Evolutionary conservation across 2,797 vertebrate species (phyloP).

Genomic region (Delichon dasypus): DNA sequence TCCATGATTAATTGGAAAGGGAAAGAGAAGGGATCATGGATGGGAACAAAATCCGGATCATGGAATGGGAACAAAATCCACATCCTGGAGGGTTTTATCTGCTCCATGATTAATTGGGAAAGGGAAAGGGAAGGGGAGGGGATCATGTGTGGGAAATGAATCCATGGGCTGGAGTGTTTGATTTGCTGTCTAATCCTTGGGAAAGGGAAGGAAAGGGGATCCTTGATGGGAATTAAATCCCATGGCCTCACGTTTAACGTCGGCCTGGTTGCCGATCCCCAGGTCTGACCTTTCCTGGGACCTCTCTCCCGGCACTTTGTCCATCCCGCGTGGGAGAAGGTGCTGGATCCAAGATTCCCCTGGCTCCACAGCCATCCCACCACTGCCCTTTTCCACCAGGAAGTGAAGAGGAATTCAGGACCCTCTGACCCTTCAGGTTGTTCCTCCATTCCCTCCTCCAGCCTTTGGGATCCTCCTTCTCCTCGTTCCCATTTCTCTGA

Average conservation of each 20-base stretch:
- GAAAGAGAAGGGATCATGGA: not conserved
- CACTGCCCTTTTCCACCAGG: not conserved
- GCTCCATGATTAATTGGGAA: not conserved
- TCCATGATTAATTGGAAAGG: not conserved
- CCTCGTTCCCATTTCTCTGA: not conserved
- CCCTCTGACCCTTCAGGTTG: no score
- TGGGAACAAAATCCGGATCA: not conserved
- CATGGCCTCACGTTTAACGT: accelerated
- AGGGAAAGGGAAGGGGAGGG: no score
- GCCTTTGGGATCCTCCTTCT: not conserved
- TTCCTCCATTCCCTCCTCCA: not conserved
- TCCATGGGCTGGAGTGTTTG: not conserved
- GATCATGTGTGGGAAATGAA: no score
- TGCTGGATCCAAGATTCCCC: not conserved
- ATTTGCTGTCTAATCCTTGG: not conserved
- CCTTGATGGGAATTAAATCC: not conserved
- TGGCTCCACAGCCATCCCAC: no score
- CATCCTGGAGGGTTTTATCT: not conserved
- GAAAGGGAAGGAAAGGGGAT: not conserved
- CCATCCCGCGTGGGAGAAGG: not conserved
- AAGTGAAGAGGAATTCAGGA: not conserved
- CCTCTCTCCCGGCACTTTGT: not conserved
- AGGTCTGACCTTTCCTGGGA: not conserved
- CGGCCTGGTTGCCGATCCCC: accelerated
- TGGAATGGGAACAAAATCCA: accelerated